Percentiles rank a stretch among this genome's conserved stretches.
These are phyloP conservation scores for Eulemur macaco DNA, from an alignment of 2,113 vertebrate genomes.

Conservation along the genomic window DNA sequence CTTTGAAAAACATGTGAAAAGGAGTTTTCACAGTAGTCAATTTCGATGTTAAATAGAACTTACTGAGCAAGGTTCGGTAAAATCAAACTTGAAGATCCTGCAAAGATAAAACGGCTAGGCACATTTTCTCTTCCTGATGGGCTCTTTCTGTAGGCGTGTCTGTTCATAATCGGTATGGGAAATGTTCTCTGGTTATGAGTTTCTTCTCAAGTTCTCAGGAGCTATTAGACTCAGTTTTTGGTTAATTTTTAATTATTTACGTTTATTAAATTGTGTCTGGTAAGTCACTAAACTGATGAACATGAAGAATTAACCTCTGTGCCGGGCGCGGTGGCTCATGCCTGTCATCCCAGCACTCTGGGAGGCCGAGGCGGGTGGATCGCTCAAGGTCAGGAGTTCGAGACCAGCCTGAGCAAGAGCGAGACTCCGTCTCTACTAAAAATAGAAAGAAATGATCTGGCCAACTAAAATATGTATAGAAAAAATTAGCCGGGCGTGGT, in stretches of 20 bases:
- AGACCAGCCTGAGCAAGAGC: too few species aligned
- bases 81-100: background rate
- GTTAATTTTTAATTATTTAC: background rate
- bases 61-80: background rate
- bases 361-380: too few species aligned
- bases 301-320: background rate
- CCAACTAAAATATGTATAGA: too few species aligned
- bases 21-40: background rate
- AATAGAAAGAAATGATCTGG: too few species aligned
- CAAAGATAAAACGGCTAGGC: background rate
- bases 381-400: too few species aligned
- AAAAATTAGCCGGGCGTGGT: too few species aligned
- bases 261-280: background rate
- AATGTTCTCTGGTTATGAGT: background rate
- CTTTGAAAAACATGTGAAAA: background rate
- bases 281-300: background rate
- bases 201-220: background rate
- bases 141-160: background rate
- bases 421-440: too few species aligned
- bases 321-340: too few species aligned
- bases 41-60: background rate
- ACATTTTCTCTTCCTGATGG: background rate
- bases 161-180: background rate
- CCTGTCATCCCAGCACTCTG: too few species aligned
- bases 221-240: background rate